Evolutionary conservation across 2,113 vertebrate genomes (phyloP), one percentile per base, ranked within the genome.

Genomic region (Parus major): DNA sequence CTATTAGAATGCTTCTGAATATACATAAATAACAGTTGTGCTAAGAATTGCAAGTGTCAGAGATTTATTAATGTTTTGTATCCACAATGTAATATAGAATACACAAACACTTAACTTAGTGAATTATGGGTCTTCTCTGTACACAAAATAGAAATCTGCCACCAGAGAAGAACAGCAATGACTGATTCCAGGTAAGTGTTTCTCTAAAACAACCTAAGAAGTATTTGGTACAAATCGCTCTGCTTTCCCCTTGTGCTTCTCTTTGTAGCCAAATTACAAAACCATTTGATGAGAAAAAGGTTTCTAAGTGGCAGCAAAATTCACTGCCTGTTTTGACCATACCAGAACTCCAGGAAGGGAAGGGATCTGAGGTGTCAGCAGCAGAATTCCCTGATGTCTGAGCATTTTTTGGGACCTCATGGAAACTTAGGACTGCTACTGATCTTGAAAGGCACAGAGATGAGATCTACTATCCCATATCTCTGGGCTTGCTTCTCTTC

Each of bases 161-260:
- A 90, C 44, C 55, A 81, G 92, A 93, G 65, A 82, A 95, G 55
- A 90, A 56, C 36, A 80, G 82, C 72, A 92, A 59, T 96, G 94
- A 92, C 87, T 84, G 66, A 94, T 87, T 87, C 49, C 86, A 81
- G 33, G n/a, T 68, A 90, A 86, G 44, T 42, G 63, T 89, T 97
- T 94, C 53, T 89, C 69, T 95, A 87, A 96, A 85, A 85, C 52
- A 19, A 56, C 93, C 75, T 2, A 5, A 72, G 79, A 55, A 5
- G 12, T 84, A 53, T 97, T 95, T 96, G 82, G 59, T 93, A 89
- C 52, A 97, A 97, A 97, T 96, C 69, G 81, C 41, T 73, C 82
- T 57, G 23, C 52, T 88, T 96, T 66, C 75, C 76, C 75, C 71
- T 96, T 93, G 28, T 70, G 15, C 90, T 70, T 92, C 75, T 92